A percentile compares a stretch with the other conserved stretches of the same genome.
Evolutionary conservation across 1,140 invertebrate genomes (phyloP).

Genomic region (Bombus vancouverensis): DNA sequence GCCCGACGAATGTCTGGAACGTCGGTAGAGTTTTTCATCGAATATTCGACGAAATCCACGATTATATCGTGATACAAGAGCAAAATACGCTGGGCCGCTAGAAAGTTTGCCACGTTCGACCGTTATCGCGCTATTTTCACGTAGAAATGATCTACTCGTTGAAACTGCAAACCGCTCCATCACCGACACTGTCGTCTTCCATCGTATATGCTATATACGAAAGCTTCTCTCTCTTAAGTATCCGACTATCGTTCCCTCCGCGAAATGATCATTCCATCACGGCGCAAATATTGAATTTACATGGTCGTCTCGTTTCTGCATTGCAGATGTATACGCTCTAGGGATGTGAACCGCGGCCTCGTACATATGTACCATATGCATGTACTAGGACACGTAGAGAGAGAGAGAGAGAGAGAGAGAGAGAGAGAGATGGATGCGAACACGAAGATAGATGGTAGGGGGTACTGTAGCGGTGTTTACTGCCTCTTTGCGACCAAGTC

Average conservation of each 20-base stretch:
- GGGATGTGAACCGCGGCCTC: constrained; percentile 25
- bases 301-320: constrained; percentile 68
- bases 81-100: not conserved
- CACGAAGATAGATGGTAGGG: constrained; percentile 1
- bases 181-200: not conserved
- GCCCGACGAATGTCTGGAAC: not conserved
- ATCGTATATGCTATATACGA: not conserved
- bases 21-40: not conserved
- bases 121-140: not conserved
- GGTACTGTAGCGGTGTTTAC: constrained; percentile 42
- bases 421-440: not conserved
- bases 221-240: constrained; percentile 31
- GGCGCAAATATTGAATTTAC: constrained; percentile 69
- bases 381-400: constrained; percentile 6
- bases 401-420: not conserved
- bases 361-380: constrained; percentile 14
- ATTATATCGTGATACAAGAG: not conserved
- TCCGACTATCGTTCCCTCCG: constrained; percentile 29
- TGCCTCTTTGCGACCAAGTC: constrained; percentile 48
- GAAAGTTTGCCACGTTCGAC: not conserved
- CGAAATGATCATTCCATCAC: constrained; percentile 62
- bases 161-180: not conserved
- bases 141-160: not conserved
- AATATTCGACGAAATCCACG: not conserved
- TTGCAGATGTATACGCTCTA: constrained; percentile 59